Evolutionary conservation across 2,797 vertebrate species (phyloP).

Genomic region (Cercopithecus petaurista): DNA sequence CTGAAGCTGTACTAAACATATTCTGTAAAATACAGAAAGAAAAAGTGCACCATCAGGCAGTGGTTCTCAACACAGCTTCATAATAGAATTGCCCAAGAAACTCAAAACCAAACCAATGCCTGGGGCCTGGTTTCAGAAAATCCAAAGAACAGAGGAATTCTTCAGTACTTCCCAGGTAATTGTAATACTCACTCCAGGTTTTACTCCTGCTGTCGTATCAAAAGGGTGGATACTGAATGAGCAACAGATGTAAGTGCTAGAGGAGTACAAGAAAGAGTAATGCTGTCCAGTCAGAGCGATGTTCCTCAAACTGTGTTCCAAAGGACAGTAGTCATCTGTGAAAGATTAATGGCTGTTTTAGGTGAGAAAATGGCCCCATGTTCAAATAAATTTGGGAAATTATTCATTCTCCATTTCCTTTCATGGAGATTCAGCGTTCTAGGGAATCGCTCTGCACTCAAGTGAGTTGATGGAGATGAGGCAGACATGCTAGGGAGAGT

Average conservation of each 20-base stretch:
- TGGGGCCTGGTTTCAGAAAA: neutral
- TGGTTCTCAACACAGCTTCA: neutral
- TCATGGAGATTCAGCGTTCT: neutral
- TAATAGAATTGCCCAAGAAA: neutral
- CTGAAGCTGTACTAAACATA: neutral
- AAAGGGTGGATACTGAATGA: neutral
- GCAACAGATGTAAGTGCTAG: neutral
- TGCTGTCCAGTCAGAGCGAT: neutral
- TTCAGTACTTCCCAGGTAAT: neutral
- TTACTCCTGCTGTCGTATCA: neutral
- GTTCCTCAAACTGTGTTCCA: neutral
- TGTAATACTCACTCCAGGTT: neutral
- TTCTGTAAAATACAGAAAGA: neutral
- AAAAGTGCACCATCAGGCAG: neutral
- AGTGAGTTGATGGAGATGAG: neutral
- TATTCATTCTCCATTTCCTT: neutral
- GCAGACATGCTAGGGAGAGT: neutral
- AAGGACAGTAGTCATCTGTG: neutral
- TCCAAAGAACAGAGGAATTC: neutral
- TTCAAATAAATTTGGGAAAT: neutral
- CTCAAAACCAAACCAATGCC: neutral
- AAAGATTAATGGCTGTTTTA: neutral
- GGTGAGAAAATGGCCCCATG: neutral
- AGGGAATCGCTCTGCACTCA: neutral
- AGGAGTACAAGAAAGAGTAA: neutral